Evolutionary conservation across 2,797 vertebrate species (phyloP).

Genomic region (Prionace glauca): DNA sequence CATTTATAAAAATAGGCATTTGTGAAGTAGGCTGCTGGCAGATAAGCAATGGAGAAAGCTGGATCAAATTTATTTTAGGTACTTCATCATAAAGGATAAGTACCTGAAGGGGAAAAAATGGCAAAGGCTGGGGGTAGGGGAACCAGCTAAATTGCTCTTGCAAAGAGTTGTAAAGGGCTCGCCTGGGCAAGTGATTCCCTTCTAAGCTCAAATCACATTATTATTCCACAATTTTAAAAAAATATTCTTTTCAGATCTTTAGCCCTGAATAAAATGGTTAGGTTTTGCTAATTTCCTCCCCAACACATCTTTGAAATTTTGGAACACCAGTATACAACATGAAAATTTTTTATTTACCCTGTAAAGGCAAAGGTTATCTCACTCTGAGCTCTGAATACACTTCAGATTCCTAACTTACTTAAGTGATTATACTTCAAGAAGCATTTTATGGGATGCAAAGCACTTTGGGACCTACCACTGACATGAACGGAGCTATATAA

Average conservation of each 20-base stretch:
- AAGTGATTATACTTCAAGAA: background rate
- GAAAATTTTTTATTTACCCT: background rate
- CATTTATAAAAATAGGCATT: background rate
- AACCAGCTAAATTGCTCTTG: too few relatives aligned
- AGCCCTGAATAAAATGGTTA: background rate
- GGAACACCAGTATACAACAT: background rate
- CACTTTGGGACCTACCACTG: background rate
- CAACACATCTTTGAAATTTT: background rate
- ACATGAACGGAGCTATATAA: background rate
- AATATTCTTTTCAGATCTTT: background rate
- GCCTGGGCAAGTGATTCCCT: background rate
- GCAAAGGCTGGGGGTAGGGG: too few relatives aligned
- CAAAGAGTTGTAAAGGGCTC: background rate
- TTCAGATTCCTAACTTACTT: background rate
- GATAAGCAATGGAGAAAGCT: background rate
- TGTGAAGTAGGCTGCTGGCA: background rate
- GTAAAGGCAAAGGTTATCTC: background rate
- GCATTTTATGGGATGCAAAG: background rate
- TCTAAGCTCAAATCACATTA: background rate
- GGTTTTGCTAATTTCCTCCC: background rate
- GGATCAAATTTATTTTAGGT: background rate
- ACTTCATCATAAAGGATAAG: background rate
- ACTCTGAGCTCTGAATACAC: background rate
- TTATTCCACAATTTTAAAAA: background rate
- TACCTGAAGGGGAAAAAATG: too few relatives aligned